phyloP scores from a whole-genome alignment of 2,888 invertebrate species.

The Erpobdella octoculata region DNA sequence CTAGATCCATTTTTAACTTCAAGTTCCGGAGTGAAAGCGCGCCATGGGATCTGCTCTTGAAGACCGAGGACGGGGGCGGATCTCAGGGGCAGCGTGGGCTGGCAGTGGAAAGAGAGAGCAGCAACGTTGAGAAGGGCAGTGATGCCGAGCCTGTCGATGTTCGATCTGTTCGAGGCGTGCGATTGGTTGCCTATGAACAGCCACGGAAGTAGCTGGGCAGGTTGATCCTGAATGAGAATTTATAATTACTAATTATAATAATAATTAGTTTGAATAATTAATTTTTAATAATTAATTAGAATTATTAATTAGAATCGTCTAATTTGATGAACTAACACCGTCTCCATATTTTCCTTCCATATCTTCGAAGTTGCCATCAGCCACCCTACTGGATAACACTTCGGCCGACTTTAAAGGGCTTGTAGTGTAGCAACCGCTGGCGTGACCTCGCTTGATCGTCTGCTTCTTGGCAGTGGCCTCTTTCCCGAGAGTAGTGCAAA shows the following conservation, averaged over 20 bases:
- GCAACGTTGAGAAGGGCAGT: slow-evolving; percentile 4
- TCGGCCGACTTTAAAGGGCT: too few relatives aligned
- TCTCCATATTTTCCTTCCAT: too few relatives aligned
- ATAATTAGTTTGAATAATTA: background rate
- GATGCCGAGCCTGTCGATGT: background rate
- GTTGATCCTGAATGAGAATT: too few relatives aligned
- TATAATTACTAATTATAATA: background rate
- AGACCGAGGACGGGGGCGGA: background rate
- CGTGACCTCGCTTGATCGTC: too few relatives aligned
- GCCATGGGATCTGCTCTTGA: background rate
- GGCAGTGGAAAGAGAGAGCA: background rate
- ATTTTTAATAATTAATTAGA: too few relatives aligned
- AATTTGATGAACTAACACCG: background rate
- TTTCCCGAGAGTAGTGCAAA: background rate
- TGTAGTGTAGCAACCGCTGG: too few relatives aligned
- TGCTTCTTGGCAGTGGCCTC: too few relatives aligned
- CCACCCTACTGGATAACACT: too few relatives aligned
- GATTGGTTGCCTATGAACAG: slow-evolving; percentile 1
- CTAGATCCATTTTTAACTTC: too few relatives aligned
- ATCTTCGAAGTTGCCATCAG: too few relatives aligned
- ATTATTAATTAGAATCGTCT: background rate
- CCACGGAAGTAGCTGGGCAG: background rate
- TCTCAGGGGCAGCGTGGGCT: background rate
- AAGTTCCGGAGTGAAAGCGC: background rate
- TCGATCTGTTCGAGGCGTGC: background rate